Base-by-base conservation (phyloP, 2,888 invertebrate species). In the Teleogryllus oceanicus region DNA sequence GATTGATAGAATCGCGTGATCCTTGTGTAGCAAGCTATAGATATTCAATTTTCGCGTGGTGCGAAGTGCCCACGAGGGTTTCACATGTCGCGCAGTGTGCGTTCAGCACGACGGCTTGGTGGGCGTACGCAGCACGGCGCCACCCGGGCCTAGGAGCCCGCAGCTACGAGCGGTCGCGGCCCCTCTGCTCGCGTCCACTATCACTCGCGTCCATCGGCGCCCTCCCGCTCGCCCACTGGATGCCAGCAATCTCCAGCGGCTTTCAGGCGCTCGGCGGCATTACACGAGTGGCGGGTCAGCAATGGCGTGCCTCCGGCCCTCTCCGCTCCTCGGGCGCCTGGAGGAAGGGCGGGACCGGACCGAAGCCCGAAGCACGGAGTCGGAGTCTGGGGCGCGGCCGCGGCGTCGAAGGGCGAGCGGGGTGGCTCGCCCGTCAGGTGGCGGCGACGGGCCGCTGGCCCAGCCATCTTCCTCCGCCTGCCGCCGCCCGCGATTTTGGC, bases 221-320 rank as follows among this genome's bases (percentile, higher is more conserved):
- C 76, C 79, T 74, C 24, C 50, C 49, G 11, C 16, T 16, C 16
- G 49, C 51, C 74, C 37, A 50, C 50, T n/a, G 62, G 62, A 62
- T 62, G 62, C 62, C n/a, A 18, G 62, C 81, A 62, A 18, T 75
- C 50, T 75, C 79, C 24, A 51, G 50, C 75, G 74, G 80, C 62
- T 62, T 62, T 62, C 62, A 62, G 62, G n/a, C 13, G 16, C 62
- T n/a, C 62, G 62, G 62, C 62, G 77, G 75, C 76, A 79, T 51
- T 77, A 77, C 80, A 79, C 74, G 80, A 77, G 50, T 79, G 80
- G 50, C 50, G 78, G 79, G 81, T 74, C 51, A 49, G 79, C 76
- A 76, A 49, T 78, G 50, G 76, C 20, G 21, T 75, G 18, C n/a
- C 62, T 18, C 20, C 12, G 62, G 37, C 37, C 37, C 37, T 37